Conservation (phyloP, 2,113 vertebrate genomes). For the Callipepla squamata region DNA sequence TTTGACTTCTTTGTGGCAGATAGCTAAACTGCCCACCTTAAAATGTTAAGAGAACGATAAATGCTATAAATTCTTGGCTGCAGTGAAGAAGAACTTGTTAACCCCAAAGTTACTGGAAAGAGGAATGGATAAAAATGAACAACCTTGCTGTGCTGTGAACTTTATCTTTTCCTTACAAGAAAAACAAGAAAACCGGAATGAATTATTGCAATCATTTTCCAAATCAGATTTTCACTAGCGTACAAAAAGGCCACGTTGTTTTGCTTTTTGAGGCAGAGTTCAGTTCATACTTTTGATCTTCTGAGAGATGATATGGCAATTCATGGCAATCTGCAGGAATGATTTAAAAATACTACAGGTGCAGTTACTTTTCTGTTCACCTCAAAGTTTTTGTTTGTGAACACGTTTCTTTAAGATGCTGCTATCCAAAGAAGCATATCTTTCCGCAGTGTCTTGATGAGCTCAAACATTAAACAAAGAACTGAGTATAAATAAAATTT, state of each 20-base stretch:
- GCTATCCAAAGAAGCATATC: conserved; percentile 51
- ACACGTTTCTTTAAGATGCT: conserved; percentile 33
- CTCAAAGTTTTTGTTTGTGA: conserved; percentile 1
- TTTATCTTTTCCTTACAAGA: conserved; percentile 1
- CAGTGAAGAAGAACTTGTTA: conserved; percentile 43
- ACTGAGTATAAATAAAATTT: conserved; percentile 71
- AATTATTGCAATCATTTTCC: background rate
- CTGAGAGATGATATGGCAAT: background rate
- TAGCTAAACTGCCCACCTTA: conserved; percentile 68
- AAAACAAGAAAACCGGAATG: background rate
- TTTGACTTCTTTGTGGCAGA: conserved; percentile 72
- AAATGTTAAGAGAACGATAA: conserved; percentile 60
- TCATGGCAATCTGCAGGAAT: background rate
- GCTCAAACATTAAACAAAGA: conserved; percentile 70
- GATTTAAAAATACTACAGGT: background rate
- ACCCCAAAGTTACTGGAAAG: conserved; percentile 39
- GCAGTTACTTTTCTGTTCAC: conserved; percentile 5
- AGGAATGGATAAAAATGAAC: background rate
- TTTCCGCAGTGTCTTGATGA: conserved; percentile 58
- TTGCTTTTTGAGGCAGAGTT: background rate
- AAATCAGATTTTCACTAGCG: background rate
- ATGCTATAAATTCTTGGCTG: conserved; percentile 61
- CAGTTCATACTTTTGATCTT: background rate
- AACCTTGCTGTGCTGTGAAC: background rate
- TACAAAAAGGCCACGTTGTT: background rate